A percentile compares a stretch with the other conserved stretches of the same genome.
These are phyloP conservation scores for Drosophila emarginata DNA, from an alignment of 2,888 invertebrate species.

Conservation along the genomic window DNA sequence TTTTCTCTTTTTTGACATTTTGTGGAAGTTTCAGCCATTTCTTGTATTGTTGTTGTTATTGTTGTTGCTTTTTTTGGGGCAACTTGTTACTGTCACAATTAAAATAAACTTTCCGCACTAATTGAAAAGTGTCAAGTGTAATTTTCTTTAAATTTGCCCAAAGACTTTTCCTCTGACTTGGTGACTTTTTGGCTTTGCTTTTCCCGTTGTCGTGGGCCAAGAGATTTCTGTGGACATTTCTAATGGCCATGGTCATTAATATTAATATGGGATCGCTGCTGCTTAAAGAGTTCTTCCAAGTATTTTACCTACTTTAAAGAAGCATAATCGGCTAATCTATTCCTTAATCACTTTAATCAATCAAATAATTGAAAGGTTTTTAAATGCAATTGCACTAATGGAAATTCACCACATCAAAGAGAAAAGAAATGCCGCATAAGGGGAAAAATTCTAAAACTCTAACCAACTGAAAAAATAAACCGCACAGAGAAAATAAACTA, in stretches of 20 bases:
- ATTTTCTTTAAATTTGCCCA: conserved; percentile 67
- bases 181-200: conserved; percentile 59
- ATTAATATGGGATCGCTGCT: neutral
- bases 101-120: conserved; percentile 75
- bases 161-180: conserved; percentile 41
- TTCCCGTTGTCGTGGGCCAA: neutral
- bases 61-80: conserved; percentile 34
- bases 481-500: conserved; percentile 22
- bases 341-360: neutral
- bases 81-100: conserved; percentile 79
- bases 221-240: neutral
- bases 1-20: conserved; percentile 60
- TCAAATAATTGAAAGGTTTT: conserved; percentile 22
- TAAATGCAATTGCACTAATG: conserved; percentile 57
- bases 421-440: conserved; percentile 28
- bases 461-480: conserved; percentile 12
- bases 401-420: conserved; percentile 63
- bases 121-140: conserved; percentile 77
- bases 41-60: conserved; percentile 38
- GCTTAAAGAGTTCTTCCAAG: neutral
- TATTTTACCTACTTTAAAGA: neutral
- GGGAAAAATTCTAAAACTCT: conserved; percentile 11
- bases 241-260: conserved; percentile 5
- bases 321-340: neutral
- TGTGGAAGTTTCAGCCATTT: conserved; percentile 55